Percentiles rank a stretch among this genome's conserved stretches.
Evolutionary conservation across 2,888 invertebrate species (phyloP).

Genomic region (Sisyra nigra): DNA sequence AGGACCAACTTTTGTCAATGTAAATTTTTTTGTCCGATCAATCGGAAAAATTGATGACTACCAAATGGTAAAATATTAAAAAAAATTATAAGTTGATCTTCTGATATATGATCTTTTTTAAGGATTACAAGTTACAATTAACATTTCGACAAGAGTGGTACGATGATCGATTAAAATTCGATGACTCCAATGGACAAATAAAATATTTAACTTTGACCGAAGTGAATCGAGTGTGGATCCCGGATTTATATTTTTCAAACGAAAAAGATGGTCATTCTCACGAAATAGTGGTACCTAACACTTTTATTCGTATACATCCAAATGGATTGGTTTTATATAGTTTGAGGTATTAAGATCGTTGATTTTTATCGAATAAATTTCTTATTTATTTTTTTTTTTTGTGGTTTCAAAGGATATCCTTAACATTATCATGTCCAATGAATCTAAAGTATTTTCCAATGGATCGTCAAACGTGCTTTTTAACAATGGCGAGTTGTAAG

Average conservation of each 20-base stretch:
- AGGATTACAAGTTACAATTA: slow-evolving; percentile 96
- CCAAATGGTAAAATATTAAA: slow-evolving; percentile 93
- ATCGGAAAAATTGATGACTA: slow-evolving; percentile 99
- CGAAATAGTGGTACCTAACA: slow-evolving; percentile 95
- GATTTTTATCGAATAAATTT: neutral
- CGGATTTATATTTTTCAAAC: slow-evolving; percentile 94
- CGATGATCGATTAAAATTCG: slow-evolving; percentile 80
- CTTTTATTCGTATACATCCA: slow-evolving; percentile 91
- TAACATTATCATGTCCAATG: slow-evolving; percentile 95
- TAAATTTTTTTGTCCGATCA: slow-evolving; percentile 94
- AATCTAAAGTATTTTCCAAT: slow-evolving; percentile 91
- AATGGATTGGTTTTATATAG: slow-evolving; percentile 92
- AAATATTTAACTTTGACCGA: slow-evolving; percentile 88
- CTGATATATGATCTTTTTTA: slow-evolving; percentile 31
- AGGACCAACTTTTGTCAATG: slow-evolving; percentile 72
- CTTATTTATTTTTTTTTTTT: neutral
- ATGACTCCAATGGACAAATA: slow-evolving; percentile 73
- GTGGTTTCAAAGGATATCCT: slow-evolving; percentile 72
- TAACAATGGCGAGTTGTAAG: slow-evolving; percentile 96
- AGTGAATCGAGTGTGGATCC: slow-evolving; percentile 95
- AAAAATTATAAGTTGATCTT: too few relatives aligned
- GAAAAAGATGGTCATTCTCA: slow-evolving; percentile 97
- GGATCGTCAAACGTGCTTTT: slow-evolving; percentile 87
- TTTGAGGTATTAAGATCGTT: slow-evolving; percentile 44
- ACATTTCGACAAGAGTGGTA: slow-evolving; percentile 96